These are phyloP conservation scores for Epiperipatus broadwayi DNA, from an alignment of 2,888 invertebrate genomes.

Conservation along the genomic window DNA sequence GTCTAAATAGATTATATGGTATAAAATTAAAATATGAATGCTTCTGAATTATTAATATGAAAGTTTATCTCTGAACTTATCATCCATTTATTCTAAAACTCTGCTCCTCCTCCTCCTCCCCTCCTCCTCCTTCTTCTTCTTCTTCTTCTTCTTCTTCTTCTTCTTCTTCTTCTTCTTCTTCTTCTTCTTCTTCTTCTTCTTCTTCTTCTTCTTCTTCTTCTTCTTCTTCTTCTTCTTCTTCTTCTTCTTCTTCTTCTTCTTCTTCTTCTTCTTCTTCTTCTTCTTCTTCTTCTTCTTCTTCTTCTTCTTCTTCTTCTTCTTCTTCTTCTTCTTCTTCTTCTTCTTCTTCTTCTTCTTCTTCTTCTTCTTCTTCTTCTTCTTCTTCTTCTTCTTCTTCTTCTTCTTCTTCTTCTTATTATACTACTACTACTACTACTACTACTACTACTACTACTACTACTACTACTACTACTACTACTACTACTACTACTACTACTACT, in stretches of 20 bases:
- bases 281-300: not conserved
- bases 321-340: conserved; percentile 5
- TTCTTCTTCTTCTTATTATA: too few relatives aligned
- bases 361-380: not conserved
- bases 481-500: too few relatives aligned
- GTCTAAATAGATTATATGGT: too few relatives aligned
- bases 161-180: conserved; percentile 1
- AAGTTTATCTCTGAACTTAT: too few relatives aligned
- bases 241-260: not conserved
- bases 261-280: not conserved
- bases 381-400: not conserved
- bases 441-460: conserved; percentile 1
- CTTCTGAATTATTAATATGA: too few relatives aligned
- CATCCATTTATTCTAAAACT: too few relatives aligned
- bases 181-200: not conserved
- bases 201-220: not conserved
- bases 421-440: too few relatives aligned
- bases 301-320: conserved; percentile 4
- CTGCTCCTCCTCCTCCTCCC: not conserved
- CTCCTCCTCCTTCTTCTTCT: conserved; percentile 1
- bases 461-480: not conserved
- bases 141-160: conserved; percentile 5
- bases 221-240: not conserved
- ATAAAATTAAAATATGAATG: too few relatives aligned
- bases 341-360: not conserved